Conservation (phyloP, 2,113 vertebrate genomes). For the Ptychochromis oligacanthus region DNA sequence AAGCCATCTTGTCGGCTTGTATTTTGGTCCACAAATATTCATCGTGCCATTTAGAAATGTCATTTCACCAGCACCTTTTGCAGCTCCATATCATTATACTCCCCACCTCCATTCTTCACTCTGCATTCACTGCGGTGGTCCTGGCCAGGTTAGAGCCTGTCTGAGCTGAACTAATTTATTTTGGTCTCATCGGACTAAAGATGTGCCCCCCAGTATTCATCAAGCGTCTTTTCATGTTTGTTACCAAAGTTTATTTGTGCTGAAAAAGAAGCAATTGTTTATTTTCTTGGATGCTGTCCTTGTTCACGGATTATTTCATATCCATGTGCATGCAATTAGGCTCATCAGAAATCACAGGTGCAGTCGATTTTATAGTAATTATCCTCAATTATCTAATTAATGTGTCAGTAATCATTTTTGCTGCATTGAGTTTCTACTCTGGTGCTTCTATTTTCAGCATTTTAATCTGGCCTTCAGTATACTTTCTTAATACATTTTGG, state of each 20-base stretch:
- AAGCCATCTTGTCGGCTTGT: neutral
- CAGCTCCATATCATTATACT: neutral
- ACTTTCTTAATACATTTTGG: neutral
- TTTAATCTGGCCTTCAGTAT: neutral
- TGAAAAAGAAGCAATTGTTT: neutral
- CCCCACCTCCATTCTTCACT: neutral
- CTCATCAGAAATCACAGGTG: neutral
- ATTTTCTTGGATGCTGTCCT: neutral
- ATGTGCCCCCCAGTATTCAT: neutral
- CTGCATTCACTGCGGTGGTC: neutral
- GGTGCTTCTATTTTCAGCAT: neutral
- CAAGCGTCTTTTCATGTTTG: neutral
- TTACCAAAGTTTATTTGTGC: neutral
- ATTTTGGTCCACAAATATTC: neutral
- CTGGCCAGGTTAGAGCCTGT: neutral
- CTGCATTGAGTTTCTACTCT: neutral
- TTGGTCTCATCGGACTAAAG: neutral
- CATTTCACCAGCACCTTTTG: neutral
- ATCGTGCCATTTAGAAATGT: neutral
- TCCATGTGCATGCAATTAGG: neutral
- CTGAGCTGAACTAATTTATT: neutral
- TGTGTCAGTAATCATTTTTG: neutral
- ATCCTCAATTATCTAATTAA: neutral
- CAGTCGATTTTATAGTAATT: neutral
- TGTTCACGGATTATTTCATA: neutral